Evolutionary conservation across 2,888 invertebrate species (phyloP).

Genomic region (Petrolisthes manimaculis): DNA sequence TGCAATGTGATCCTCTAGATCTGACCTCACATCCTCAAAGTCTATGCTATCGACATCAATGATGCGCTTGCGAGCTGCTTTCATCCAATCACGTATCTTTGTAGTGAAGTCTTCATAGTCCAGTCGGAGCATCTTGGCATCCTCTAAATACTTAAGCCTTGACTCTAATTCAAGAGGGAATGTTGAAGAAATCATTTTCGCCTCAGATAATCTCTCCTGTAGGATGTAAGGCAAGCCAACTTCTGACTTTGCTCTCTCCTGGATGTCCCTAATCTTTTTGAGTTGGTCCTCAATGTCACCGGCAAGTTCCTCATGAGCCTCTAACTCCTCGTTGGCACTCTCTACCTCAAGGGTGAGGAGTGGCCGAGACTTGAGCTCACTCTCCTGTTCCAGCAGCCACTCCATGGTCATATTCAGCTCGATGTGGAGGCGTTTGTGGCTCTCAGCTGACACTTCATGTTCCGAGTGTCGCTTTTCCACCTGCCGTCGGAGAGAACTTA

Average conservation of each 20-base stretch:
- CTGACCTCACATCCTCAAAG: conserved; percentile 84
- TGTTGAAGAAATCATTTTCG: conserved; percentile 62
- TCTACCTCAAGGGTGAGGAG: conserved; percentile 82
- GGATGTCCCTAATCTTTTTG: conserved; percentile 66
- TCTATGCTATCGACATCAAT: conserved; percentile 88
- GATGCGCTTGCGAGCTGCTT: conserved; percentile 51
- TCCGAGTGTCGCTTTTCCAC: conserved; percentile 89
- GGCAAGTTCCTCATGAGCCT: conserved; percentile 64
- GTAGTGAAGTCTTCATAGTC: conserved; percentile 64
- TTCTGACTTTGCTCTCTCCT: conserved; percentile 56
- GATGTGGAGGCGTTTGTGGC: conserved; percentile 84
- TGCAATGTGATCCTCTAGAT: conserved; percentile 82
- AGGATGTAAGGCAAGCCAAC: conserved; percentile 62
- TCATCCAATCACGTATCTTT: conserved; percentile 61
- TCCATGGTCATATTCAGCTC: conserved; percentile 87
- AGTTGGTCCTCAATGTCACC: conserved; percentile 61
- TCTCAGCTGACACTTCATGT: conserved; percentile 88
- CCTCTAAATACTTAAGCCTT: conserved; percentile 62
- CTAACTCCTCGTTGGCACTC: conserved; percentile 65
- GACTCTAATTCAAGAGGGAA: conserved; percentile 64
- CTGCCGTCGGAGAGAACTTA: conserved; percentile 81
- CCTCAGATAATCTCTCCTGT: conserved; percentile 64
- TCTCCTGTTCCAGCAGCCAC: conserved; percentile 86
- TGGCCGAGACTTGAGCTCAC: conserved; percentile 84
- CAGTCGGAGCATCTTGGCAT: conserved; percentile 61